A percentile compares a stretch with the other conserved stretches of the same genome.
These are phyloP conservation scores for Numenius arquata DNA, from an alignment of 2,113 vertebrate species.

Conservation along the genomic window DNA sequence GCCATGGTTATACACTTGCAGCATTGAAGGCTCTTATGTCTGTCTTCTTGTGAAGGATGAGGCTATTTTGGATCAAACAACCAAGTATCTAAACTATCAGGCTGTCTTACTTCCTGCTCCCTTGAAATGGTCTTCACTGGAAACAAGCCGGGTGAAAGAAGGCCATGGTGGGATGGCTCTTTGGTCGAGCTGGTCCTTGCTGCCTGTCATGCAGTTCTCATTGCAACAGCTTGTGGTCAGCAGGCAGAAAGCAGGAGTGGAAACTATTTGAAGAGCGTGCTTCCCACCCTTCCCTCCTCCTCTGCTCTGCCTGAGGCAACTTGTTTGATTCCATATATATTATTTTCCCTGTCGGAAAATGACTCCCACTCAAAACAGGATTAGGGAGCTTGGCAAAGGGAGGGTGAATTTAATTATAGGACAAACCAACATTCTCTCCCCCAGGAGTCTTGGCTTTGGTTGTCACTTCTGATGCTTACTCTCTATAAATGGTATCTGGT, in stretches of 20 bases:
- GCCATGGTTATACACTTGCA: neutral
- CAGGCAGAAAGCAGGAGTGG: neutral
- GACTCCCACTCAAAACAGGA: constrained; percentile 54
- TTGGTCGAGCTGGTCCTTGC: neutral
- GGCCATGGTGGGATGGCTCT: accelerated
- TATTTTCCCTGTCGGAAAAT: constrained; percentile 37
- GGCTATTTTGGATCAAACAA: neutral
- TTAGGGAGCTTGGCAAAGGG: constrained; percentile 52
- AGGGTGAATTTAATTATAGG: constrained; percentile 56
- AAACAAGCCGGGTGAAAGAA: neutral
- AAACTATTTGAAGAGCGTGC: constrained; percentile 3
- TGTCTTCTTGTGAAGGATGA: neutral
- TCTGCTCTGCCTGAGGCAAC: constrained; percentile 43
- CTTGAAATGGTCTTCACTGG: neutral
- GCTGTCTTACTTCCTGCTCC: neutral
- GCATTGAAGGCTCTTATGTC: accelerated
- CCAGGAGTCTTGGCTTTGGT: constrained; percentile 11
- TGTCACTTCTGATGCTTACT: constrained; percentile 9
- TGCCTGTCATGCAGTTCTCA: neutral
- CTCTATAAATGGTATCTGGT: neutral
- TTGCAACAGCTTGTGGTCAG: neutral
- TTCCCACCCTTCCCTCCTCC: constrained; percentile 33
- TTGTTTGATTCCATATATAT: constrained; percentile 25
- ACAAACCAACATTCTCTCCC: constrained; percentile 33
- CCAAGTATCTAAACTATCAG: neutral